Conservation (phyloP, 1,140 invertebrate genomes). For the Planococcus citri region DNA sequence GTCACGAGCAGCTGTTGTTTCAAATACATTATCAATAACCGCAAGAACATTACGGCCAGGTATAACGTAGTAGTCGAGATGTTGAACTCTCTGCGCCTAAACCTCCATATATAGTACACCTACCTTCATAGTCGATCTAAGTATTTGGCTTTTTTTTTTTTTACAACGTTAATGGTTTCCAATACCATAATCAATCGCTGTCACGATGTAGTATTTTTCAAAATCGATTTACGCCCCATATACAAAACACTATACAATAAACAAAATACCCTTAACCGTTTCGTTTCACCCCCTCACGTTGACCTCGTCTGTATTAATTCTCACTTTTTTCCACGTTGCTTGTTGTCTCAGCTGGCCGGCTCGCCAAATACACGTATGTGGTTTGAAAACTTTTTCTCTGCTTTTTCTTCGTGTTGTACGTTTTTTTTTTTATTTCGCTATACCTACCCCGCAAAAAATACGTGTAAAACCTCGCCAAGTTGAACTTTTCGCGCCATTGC, state of each 20-base stretch:
- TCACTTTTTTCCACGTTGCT: background rate
- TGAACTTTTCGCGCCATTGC: background rate
- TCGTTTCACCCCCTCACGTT: too few relatives aligned
- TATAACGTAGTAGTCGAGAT: background rate
- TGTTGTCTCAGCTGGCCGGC: background rate
- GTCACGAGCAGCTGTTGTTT: background rate
- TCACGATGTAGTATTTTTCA: background rate
- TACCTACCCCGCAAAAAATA: background rate
- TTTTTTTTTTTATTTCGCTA: too few relatives aligned
- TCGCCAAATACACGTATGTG: too few relatives aligned
- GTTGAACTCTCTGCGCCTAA: background rate
- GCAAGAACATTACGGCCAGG: constrained; percentile 4
- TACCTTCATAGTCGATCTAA: background rate
- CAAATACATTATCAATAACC: background rate
- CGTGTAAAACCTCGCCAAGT: background rate
- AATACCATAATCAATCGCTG: background rate
- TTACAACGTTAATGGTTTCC: background rate
- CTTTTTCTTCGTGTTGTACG: too few relatives aligned
- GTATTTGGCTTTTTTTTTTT: background rate
- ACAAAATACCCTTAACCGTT: background rate
- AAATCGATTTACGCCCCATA: background rate
- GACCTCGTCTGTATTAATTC: background rate
- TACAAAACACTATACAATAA: background rate
- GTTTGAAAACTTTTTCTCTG: too few relatives aligned
- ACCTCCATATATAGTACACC: too few relatives aligned